phyloP scores from a whole-genome alignment of 2,113 vertebrate genomes.

The Tragelaphus imberbis region DNA sequence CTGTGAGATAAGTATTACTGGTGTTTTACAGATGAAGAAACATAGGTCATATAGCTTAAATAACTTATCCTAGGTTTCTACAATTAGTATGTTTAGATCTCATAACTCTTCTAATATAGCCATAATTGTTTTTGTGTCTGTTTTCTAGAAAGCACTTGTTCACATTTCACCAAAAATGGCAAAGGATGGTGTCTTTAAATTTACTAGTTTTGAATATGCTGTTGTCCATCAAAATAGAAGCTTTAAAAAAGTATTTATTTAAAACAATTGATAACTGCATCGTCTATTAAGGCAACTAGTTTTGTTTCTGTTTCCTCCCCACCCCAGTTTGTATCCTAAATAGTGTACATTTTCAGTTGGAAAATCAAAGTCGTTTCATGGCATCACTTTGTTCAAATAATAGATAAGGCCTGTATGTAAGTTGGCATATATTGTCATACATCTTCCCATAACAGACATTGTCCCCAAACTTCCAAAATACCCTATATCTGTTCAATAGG shows the following conservation, averaged over 20 bases:
- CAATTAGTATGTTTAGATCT: background rate
- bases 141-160: background rate
- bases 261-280: background rate
- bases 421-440: background rate
- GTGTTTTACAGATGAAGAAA: background rate
- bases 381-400: background rate
- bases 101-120: background rate
- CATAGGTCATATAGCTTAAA: background rate
- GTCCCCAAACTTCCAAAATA: background rate
- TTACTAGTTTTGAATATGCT: constrained; percentile 8
- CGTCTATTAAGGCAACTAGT: background rate
- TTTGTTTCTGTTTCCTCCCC: no score
- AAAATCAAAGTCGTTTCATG: background rate
- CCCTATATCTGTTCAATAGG: background rate
- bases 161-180: background rate
- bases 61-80: background rate
- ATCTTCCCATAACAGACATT: background rate
- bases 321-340: background rate
- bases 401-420: background rate
- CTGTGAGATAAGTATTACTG: background rate
- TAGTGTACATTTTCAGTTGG: background rate
- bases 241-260: background rate
- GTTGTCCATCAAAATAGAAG: background rate
- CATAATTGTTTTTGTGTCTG: background rate
- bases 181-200: background rate